phyloP scores from a whole-genome alignment of 2,113 vertebrate species.

The Scomber japonicus region DNA sequence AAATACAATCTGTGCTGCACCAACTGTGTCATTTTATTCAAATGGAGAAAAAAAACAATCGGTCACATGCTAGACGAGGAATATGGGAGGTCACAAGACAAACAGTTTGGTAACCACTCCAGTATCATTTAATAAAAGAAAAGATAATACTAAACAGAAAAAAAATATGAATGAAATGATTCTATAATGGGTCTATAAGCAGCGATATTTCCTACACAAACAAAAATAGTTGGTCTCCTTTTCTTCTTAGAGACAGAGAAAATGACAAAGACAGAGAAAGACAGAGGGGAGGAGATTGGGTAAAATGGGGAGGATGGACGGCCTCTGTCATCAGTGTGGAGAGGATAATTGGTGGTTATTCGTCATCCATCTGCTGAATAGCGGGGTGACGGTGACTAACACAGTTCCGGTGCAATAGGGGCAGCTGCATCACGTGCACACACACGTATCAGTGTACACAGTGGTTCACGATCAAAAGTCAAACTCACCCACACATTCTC shows the following conservation, averaged over 20 bases:
- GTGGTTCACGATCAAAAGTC: constrained; percentile 16
- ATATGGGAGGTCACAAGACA: no score
- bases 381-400: constrained; percentile 53
- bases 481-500: constrained; percentile 38
- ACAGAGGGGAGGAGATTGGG: constrained; percentile 8
- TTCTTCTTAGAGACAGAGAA: neutral
- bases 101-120: no score
- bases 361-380: constrained; percentile 58
- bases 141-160: no score
- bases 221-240: neutral
- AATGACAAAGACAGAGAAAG: constrained; percentile 27
- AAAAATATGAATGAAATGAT: no score
- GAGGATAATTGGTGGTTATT: constrained; percentile 71
- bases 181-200: neutral
- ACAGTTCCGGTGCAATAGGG: constrained; percentile 6
- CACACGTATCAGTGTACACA: constrained; percentile 9
- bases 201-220: neutral
- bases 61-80: no score
- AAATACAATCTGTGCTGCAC: no score
- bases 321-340: constrained; percentile 48
- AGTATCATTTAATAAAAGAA: no score
- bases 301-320: constrained; percentile 4
- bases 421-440: constrained; percentile 25
- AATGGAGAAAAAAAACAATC: no score
- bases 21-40: no score